These are phyloP conservation scores for Lordiphosa stackelbergi DNA, from an alignment of 1,140 invertebrate species.

Conservation along the genomic window DNA sequence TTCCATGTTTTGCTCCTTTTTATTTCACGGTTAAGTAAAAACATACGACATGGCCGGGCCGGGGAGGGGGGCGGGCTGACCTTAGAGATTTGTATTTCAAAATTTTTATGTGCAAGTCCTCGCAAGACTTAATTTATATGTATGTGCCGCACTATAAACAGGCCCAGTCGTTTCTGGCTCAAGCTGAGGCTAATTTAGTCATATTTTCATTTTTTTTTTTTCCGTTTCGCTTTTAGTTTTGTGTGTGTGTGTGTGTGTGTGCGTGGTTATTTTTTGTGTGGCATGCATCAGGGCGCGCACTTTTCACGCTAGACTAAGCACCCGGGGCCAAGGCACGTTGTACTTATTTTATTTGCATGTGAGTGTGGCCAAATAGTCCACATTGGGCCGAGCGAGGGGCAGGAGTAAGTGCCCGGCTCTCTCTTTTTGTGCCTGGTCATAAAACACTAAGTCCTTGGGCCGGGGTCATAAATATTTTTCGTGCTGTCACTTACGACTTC, in stretches of 20 bases:
- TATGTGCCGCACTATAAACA: conserved; percentile 19
- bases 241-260: neutral
- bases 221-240: conserved; percentile 15
- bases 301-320: conserved; percentile 45
- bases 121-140: conserved; percentile 51
- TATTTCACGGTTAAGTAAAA: conserved; percentile 58
- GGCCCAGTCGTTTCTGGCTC: conserved; percentile 5
- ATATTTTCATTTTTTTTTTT: conserved; percentile 46
- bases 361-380: conserved; percentile 38
- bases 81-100: conserved; percentile 49
- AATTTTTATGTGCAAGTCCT: conserved; percentile 6
- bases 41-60: conserved; percentile 38
- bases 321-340: conserved; percentile 16
- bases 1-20: conserved; percentile 41
- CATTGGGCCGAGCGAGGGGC: conserved; percentile 25
- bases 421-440: neutral
- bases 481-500: conserved; percentile 33
- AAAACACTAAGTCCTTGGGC: conserved; percentile 19
- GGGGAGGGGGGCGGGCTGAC: conserved; percentile 14
- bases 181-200: conserved; percentile 44
- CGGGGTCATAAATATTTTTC: conserved; percentile 44
- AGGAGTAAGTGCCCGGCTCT: conserved; percentile 2
- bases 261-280: conserved; percentile 15
- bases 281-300: conserved; percentile 53
- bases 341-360: conserved; percentile 52